A percentile compares a stretch with the other conserved stretches of the same genome.
Conservation (phyloP, 2,113 vertebrate species). For the Pan paniscus region DNA sequence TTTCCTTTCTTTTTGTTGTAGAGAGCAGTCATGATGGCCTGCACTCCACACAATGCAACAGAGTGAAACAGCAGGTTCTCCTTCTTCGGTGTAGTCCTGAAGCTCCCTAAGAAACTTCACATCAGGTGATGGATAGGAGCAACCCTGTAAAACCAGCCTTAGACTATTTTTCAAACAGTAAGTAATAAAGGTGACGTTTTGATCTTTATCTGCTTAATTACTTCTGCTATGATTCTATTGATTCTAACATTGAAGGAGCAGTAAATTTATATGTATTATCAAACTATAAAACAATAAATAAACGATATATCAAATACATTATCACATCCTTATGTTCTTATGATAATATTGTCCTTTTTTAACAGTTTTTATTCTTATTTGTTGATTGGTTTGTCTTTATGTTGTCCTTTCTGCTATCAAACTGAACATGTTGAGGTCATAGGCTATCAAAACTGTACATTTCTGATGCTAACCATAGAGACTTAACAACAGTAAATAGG, state of each 20-base stretch:
- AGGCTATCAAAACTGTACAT: no score
- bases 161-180: neutral
- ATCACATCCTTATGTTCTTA: neutral
- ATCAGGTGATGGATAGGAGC: neutral
- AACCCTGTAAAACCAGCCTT: neutral
- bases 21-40: neutral
- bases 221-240: neutral
- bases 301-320: neutral
- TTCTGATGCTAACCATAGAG: no score
- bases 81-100: fast-evolving
- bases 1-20: neutral
- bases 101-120: neutral
- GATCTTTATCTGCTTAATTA: neutral
- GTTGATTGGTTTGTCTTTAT: no score
- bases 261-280: neutral
- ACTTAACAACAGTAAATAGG: no score
- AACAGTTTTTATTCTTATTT: no score
- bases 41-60: fast-evolving
- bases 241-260: neutral
- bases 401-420: no score
- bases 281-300: neutral
- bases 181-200: neutral
- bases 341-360: neutral
- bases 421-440: no score
- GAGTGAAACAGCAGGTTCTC: neutral